Percentiles rank a stretch among this genome's conserved stretches.
Evolutionary conservation across 37 sponge, comb jelly and placozoan genomes (phyloP).

Genomic region (Petrosia ficiformis): DNA sequence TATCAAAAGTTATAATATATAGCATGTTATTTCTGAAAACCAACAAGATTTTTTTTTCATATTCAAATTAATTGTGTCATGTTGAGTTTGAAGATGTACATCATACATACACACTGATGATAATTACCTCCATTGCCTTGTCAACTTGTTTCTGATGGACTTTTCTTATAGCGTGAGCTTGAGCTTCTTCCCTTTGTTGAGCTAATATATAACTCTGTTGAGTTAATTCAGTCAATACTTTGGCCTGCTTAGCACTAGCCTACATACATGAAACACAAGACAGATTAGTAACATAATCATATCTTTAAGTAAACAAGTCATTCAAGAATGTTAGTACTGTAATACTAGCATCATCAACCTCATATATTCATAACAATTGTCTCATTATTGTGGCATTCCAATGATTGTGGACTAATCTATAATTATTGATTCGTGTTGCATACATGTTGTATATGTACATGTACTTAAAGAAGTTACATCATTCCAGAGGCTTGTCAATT

Average conservation of each 20-base stretch:
- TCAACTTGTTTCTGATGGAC: constrained; percentile 65
- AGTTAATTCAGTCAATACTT: constrained; percentile 37
- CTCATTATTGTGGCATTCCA: neutral
- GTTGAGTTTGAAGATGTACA: too few species aligned
- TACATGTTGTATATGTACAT: too few species aligned
- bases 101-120: neutral
- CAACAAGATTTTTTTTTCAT: too few species aligned
- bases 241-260: constrained; percentile 30
- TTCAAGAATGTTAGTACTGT: too few species aligned
- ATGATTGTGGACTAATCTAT: neutral
- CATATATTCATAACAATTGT: neutral
- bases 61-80: too few species aligned
- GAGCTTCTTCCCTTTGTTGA: constrained; percentile 38
- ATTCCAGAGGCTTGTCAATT: too few species aligned
- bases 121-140: constrained; percentile 56
- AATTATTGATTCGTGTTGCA: too few species aligned
- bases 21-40: too few species aligned
- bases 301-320: neutral
- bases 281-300: neutral
- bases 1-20: too few species aligned
- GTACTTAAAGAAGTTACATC: too few species aligned
- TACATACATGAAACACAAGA: neutral
- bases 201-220: constrained; percentile 44
- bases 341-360: neutral
- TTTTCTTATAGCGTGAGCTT: constrained; percentile 56